phyloP scores from a whole-genome alignment of 2,797 vertebrate species.

The Eidolon dupreanum region DNA sequence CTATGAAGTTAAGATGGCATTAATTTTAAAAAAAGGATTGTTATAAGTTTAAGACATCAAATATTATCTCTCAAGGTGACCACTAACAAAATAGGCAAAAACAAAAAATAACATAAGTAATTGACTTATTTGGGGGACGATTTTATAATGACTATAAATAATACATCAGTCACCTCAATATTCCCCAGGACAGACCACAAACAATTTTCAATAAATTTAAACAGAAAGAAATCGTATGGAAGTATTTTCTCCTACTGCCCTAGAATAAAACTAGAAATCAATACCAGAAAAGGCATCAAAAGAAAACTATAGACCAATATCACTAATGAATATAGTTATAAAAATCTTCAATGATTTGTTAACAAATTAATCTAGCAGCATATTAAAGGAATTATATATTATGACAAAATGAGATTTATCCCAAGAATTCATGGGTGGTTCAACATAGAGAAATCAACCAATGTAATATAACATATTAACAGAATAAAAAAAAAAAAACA shows the following conservation, averaged over 20 bases:
- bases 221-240: not conserved
- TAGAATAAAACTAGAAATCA: not conserved
- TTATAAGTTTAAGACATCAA: not conserved
- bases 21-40: not conserved
- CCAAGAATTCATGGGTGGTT: not conserved
- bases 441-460: not conserved
- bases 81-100: not conserved
- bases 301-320: not conserved
- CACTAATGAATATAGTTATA: not conserved
- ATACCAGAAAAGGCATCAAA: not conserved
- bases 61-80: not conserved
- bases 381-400: not conserved
- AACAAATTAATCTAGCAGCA: not conserved
- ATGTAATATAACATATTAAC: not conserved
- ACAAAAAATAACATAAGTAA: not conserved
- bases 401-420: not conserved
- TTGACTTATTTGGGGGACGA: not conserved
- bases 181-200: not conserved
- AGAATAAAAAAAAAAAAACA: not conserved
- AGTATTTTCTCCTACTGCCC: not conserved
- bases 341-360: not conserved
- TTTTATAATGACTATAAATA: no score
- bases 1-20: not conserved
- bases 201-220: not conserved
- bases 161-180: not conserved